Evolutionary conservation across 2,888 invertebrate genomes (phyloP).

Genomic region (Baronia brevicornis): DNA sequence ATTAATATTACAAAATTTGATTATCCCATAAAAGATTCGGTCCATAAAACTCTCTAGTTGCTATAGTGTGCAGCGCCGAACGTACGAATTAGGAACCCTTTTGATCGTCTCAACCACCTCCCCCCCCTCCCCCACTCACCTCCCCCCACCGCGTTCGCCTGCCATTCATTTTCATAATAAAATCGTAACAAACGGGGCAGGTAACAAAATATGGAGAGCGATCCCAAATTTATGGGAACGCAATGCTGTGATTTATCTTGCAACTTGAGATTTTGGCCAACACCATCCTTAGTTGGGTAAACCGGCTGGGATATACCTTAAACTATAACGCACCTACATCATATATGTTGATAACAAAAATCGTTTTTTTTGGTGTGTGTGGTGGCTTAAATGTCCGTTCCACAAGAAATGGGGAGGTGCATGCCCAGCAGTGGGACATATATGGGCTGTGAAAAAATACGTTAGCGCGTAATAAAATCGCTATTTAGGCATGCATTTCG

Average conservation of each 20-base stretch:
- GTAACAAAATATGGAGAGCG: conserved; percentile 74
- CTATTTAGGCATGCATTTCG: too few relatives aligned
- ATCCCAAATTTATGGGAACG: conserved; percentile 64
- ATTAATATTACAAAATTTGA: conserved; percentile 75
- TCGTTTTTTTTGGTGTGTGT: too few relatives aligned
- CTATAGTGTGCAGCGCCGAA: conserved; percentile 62
- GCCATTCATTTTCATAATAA: conserved; percentile 76
- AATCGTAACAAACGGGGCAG: conserved; percentile 73
- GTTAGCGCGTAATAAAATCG: too few relatives aligned
- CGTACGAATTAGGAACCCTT: conserved; percentile 74
- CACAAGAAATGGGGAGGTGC: too few relatives aligned
- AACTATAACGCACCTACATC: too few relatives aligned
- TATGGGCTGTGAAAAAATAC: too few relatives aligned
- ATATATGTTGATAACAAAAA: too few relatives aligned
- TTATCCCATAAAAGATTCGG: conserved; percentile 74
- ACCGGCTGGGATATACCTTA: too few relatives aligned
- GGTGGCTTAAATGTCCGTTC: too few relatives aligned
- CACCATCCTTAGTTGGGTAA: too few relatives aligned
- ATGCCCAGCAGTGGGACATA: too few relatives aligned
- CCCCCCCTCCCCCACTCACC: conserved; percentile 28
- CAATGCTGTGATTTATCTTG: conserved; percentile 58
- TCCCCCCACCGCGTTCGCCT: conserved; percentile 37
- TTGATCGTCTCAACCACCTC: conserved; percentile 48
- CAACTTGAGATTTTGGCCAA: conserved; percentile 49
- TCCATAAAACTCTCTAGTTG: conserved; percentile 72